phyloP scores from a whole-genome alignment of 1,140 invertebrate species.

The Dolichoris vasculosae region DNA sequence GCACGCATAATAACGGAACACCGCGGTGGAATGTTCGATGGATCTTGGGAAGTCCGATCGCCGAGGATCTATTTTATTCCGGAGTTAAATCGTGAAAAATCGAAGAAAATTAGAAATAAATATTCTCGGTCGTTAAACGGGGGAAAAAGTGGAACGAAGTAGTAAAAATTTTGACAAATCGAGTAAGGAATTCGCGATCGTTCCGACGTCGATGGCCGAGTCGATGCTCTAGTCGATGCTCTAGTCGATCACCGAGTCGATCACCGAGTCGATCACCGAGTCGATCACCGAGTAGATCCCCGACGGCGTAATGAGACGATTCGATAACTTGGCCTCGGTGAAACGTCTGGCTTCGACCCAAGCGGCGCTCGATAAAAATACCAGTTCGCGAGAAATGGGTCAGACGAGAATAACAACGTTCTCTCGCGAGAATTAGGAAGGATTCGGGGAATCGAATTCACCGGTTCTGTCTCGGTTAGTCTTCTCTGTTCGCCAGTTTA shows the following conservation, averaged over 20 bases:
- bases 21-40: not conserved
- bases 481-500: not conserved
- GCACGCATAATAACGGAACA: not conserved
- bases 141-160: not conserved
- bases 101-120: not conserved
- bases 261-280: constrained; percentile 1
- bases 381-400: not conserved
- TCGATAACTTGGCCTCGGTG: not conserved
- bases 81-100: not conserved
- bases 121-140: not conserved
- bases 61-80: not conserved
- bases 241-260: too few relatives aligned
- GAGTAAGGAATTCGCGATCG: not conserved
- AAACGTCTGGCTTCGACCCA: constrained; percentile 5
- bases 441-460: constrained; percentile 32
- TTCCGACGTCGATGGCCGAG: not conserved
- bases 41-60: not conserved
- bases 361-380: constrained; percentile 19
- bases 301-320: constrained; percentile 25
- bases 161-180: not conserved
- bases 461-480: not conserved
- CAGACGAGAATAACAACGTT: constrained; percentile 18
- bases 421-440: not conserved
- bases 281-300: constrained; percentile 16
- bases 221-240: too few relatives aligned